Evolutionary conservation across 2,797 vertebrate genomes (phyloP).

Genomic region (Syncerus caffer): DNA sequence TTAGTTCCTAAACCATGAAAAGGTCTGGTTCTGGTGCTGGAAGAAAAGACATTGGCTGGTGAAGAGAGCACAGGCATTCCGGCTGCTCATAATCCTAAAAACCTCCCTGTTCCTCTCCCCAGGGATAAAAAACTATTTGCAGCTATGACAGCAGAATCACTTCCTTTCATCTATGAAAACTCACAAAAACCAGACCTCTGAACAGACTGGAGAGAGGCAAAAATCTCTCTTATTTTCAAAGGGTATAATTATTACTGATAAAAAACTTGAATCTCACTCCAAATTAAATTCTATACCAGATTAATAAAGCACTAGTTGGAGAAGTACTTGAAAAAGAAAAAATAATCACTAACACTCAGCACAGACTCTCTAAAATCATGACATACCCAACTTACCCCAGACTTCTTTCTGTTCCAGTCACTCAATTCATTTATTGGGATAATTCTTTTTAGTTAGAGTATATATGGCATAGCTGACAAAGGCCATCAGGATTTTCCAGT

Average conservation of each 20-base stretch:
- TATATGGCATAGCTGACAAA: constrained; percentile 9
- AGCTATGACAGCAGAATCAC: not conserved
- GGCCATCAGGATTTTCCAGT: not conserved
- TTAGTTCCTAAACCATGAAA: not conserved
- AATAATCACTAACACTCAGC: constrained; percentile 5
- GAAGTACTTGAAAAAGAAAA: constrained; percentile 23
- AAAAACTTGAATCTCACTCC: not conserved
- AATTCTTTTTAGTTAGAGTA: constrained; percentile 42
- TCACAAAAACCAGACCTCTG: constrained; percentile 1
- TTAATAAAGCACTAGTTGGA: constrained; percentile 33
- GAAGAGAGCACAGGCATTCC: not conserved
- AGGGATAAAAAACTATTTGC: not conserved
- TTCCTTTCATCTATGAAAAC: constrained; percentile 5
- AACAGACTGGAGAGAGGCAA: constrained; percentile 19
- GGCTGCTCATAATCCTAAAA: constrained; percentile 2
- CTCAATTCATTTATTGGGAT: constrained; percentile 14
- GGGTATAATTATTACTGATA: not conserved
- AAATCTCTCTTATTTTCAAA: constrained; percentile 16
- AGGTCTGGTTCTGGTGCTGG: not conserved
- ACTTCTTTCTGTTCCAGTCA: not conserved
- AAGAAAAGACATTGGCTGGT: not conserved
- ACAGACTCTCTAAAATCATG: constrained; percentile 27
- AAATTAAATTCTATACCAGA: constrained; percentile 34
- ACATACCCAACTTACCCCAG: constrained; percentile 2
- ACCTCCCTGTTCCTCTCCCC: not conserved